Evolutionary conservation across 2,113 vertebrate species (phyloP).

Genomic region (Siniperca knerii): DNA sequence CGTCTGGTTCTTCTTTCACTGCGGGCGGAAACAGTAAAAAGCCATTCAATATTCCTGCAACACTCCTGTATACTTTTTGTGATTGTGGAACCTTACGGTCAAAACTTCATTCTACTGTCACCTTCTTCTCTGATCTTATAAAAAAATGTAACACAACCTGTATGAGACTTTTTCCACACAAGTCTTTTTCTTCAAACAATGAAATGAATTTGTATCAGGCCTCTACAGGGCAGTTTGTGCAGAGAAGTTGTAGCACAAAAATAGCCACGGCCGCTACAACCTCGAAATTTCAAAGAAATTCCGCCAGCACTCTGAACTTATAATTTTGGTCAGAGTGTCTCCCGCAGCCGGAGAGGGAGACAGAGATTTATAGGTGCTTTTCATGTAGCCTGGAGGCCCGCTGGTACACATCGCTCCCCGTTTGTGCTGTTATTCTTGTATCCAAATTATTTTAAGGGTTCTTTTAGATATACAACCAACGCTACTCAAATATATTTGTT

Average conservation of each 20-base stretch:
- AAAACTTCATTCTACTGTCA: too few relatives aligned
- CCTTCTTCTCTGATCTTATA: background rate
- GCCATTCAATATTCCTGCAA: background rate
- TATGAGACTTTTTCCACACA: background rate
- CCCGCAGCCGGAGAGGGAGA: conserved; percentile 70
- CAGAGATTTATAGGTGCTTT: conserved; percentile 76
- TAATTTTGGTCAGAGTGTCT: conserved; percentile 78
- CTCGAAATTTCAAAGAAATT: conserved; percentile 79
- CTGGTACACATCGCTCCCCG: conserved; percentile 38
- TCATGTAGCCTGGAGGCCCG: conserved; percentile 63
- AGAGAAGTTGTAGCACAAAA: conserved; percentile 52
- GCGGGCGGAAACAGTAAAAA: conserved; percentile 11
- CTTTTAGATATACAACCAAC: conserved; percentile 10
- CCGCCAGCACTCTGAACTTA: conserved; percentile 65
- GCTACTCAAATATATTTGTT: background rate
- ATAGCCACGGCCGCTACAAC: conserved; percentile 62
- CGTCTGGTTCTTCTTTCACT: conserved; percentile 93
- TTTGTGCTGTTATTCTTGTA: conserved; percentile 32
- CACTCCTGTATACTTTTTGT: background rate
- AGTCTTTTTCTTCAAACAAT: background rate
- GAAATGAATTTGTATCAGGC: background rate
- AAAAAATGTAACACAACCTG: background rate
- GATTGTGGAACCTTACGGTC: background rate
- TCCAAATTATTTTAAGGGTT: background rate
- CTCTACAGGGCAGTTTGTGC: conserved; percentile 6